Percentiles rank a stretch among this genome's conserved stretches.
Evolutionary conservation across 2,113 vertebrate genomes (phyloP).

Genomic region (Passerina amoena): DNA sequence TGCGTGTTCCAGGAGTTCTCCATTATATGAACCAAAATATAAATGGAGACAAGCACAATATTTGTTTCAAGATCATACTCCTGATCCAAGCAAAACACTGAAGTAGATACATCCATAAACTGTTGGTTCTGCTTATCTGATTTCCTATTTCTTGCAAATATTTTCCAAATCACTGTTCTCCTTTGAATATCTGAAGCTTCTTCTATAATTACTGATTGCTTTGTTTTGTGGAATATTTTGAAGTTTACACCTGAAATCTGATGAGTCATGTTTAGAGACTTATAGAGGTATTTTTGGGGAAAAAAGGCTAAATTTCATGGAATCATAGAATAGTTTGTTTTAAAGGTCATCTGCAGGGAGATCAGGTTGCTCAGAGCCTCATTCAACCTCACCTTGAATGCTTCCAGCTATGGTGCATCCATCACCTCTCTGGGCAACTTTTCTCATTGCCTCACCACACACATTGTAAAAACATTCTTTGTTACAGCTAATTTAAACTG

Average conservation of each 20-base stretch:
- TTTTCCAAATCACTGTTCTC: background rate
- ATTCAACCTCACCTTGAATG: background rate
- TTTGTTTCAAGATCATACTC: background rate
- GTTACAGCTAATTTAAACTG: background rate
- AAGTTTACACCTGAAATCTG: background rate
- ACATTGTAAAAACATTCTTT: background rate
- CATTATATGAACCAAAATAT: background rate
- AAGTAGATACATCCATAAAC: background rate
- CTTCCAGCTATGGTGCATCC: background rate
- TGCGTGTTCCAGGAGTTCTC: background rate
- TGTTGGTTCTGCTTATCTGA: background rate
- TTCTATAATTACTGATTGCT: background rate
- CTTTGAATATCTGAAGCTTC: background rate
- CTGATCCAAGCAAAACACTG: background rate
- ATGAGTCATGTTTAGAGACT: background rate
- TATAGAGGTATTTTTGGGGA: rapidly evolving
- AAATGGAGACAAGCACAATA: background rate
- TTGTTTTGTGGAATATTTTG: background rate
- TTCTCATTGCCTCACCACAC: background rate
- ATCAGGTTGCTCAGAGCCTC: background rate
- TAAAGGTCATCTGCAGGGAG: background rate
- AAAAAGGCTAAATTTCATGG: background rate
- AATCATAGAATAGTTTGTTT: background rate
- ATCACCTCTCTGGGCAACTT: background rate
- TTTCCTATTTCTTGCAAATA: background rate